Conservation (phyloP, 2,888 invertebrate genomes). For the Seira sanloemensis region DNA sequence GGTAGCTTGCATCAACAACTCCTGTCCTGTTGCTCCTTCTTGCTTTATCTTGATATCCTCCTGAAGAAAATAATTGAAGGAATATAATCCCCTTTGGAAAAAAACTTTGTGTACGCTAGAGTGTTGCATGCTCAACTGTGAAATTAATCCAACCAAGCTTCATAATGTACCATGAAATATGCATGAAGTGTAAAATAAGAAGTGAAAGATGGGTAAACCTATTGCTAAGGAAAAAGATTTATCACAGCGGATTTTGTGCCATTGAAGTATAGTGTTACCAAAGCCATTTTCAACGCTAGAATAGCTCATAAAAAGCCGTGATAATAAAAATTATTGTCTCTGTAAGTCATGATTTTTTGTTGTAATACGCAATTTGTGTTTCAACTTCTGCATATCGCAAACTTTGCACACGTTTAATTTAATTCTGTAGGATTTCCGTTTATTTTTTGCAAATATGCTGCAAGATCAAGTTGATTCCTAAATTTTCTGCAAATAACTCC, state of each 20-base stretch:
- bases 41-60: not conserved
- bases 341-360: not conserved
- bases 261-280: constrained; percentile 10
- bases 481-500: too few species aligned
- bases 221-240: constrained; percentile 6
- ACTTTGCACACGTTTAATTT: too few species aligned
- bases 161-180: constrained; percentile 60
- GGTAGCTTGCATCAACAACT: not conserved
- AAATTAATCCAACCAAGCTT: constrained; percentile 55
- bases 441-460: too few species aligned
- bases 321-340: constrained; percentile 6
- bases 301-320: constrained; percentile 13
- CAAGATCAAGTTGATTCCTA: too few species aligned
- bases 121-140: constrained; percentile 35
- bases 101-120: not conserved
- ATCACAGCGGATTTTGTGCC: not conserved
- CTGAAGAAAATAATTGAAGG: not conserved
- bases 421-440: too few species aligned
- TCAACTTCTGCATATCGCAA: too few species aligned
- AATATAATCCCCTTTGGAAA: not conserved
- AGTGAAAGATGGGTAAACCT: constrained; percentile 5
- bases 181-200: constrained; percentile 48
- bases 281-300: constrained; percentile 14
- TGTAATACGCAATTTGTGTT: too few species aligned
- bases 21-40: not conserved